phyloP scores from a whole-genome alignment of 2,888 invertebrate species.

The Gandaritis pyraliata region DNA sequence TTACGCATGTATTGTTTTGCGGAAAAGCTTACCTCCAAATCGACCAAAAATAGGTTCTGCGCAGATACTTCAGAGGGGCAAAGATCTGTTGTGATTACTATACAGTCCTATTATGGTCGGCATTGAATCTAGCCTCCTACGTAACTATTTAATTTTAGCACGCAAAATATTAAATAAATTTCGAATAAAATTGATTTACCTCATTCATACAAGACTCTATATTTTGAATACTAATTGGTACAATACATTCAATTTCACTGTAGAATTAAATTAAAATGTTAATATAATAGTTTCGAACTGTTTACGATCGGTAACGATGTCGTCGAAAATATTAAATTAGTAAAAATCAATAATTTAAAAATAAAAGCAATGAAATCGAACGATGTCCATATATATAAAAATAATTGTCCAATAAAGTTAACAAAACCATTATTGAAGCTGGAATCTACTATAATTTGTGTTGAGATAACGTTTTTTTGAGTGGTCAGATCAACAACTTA shows the following conservation, averaged over 20 bases:
- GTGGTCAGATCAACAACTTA: no score
- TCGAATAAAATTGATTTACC: conserved; percentile 14
- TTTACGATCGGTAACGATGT: conserved; percentile 15
- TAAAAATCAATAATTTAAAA: conserved; percentile 7
- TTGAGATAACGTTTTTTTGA: no score
- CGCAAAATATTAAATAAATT: conserved; percentile 2
- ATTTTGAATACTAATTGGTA: conserved; percentile 16
- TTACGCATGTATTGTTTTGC: no score
- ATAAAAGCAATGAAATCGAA: conserved; percentile 7
- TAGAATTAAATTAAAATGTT: conserved; percentile 45
- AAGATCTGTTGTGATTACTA: no score
- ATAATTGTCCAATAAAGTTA: conserved; percentile 6
- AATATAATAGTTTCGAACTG: conserved; percentile 29
- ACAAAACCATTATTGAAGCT: neutral
- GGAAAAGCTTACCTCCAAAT: no score
- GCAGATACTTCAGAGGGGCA: no score
- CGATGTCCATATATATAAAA: conserved; percentile 22
- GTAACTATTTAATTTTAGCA: neutral
- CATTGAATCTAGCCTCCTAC: no score
- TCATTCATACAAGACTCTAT: conserved; percentile 8
- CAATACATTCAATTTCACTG: conserved; percentile 39
- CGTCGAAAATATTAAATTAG: conserved; percentile 9
- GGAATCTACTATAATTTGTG: neutral
- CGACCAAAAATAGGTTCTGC: no score
- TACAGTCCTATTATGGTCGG: no score